These are phyloP conservation scores for Cephonodes hylas DNA, from an alignment of 2,888 invertebrate species.

Conservation along the genomic window DNA sequence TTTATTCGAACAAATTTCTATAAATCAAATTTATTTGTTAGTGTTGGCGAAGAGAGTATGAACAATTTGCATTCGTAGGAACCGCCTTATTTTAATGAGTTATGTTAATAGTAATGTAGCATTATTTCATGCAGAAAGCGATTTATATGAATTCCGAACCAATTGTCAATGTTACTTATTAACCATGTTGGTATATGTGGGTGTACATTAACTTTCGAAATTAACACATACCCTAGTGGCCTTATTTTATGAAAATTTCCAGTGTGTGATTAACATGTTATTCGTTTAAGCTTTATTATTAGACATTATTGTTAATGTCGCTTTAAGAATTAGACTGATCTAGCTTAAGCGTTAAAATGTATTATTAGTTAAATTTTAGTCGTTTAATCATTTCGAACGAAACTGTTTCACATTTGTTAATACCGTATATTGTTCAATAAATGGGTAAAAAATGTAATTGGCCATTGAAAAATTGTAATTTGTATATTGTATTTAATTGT, in stretches of 20 bases:
- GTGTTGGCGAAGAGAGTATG: neutral
- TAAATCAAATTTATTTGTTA: neutral
- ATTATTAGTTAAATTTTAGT: conserved; percentile 72
- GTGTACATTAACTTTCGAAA: conserved; percentile 10
- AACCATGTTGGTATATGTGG: neutral
- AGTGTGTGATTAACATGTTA: conserved; percentile 70
- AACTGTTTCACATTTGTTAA: conserved; percentile 26
- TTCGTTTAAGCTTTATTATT: conserved; percentile 77
- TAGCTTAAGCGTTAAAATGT: conserved; percentile 78
- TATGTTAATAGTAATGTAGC: conserved; percentile 6
- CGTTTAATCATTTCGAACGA: conserved; percentile 62
- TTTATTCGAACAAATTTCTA: conserved; percentile 3
- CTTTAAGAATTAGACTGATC: conserved; percentile 82
- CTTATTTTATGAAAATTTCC: conserved; percentile 71
- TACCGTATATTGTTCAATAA: neutral
- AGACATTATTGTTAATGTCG: conserved; percentile 70
- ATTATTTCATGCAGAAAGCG: neutral
- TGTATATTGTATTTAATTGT: conserved; percentile 18
- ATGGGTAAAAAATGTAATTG: neutral
- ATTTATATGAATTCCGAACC: neutral
- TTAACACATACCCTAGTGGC: conserved; percentile 55
- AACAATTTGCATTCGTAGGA: neutral
- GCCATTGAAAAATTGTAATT: conserved; percentile 16
- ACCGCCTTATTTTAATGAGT: conserved; percentile 4
- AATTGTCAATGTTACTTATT: neutral